Conservation (phyloP, 2,113 vertebrate genomes). For the Ammodramus savannarum region DNA sequence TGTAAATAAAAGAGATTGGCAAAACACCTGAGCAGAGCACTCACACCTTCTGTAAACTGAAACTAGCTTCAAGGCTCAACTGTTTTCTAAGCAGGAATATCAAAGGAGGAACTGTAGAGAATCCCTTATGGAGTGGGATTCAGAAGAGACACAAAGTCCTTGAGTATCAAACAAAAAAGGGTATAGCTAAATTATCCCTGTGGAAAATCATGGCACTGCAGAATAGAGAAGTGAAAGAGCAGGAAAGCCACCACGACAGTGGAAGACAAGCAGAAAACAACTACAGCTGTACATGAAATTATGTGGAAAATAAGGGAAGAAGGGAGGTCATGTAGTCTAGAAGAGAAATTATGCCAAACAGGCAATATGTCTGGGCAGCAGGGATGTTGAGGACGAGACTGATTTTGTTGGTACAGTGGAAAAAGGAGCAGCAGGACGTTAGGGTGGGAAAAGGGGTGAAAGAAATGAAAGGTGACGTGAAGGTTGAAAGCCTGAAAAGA, state of each 20-base stretch:
- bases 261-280: neutral
- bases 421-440: slow-evolving; percentile 11
- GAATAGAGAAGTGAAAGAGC: neutral
- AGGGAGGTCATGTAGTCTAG: neutral
- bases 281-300: neutral
- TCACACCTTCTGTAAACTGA: neutral
- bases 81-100: neutral
- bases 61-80: neutral
- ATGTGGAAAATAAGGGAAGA: neutral
- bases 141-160: neutral
- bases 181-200: neutral
- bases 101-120: neutral
- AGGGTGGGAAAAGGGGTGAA: neutral
- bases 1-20: neutral
- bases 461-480: slow-evolving; percentile 21
- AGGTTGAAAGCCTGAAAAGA: slow-evolving; percentile 11
- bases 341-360: neutral
- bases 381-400: neutral
- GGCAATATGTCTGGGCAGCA: neutral
- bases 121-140: neutral
- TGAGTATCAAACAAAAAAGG: neutral
- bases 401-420: neutral
- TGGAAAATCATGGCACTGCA: neutral
- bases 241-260: neutral
- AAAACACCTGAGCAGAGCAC: neutral